A percentile compares a stretch with the other conserved stretches of the same genome.
These are phyloP conservation scores for Coptotermes formosanus DNA, from an alignment of 1,140 invertebrate genomes.

Conservation along the genomic window DNA sequence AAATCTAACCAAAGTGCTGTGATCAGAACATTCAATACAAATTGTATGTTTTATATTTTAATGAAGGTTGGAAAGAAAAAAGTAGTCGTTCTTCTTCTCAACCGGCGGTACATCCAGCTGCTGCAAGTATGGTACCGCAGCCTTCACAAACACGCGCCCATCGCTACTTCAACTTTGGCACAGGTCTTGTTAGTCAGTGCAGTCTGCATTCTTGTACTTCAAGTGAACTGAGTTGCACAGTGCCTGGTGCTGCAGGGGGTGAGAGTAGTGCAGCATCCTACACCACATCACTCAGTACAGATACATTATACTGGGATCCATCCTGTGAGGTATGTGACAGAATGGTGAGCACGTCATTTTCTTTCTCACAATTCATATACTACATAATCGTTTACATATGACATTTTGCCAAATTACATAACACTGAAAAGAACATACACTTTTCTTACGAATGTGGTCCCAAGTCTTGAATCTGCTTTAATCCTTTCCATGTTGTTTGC, in stretches of 20 bases:
- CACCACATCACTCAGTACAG: constrained; percentile 78
- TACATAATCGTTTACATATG: too few relatives aligned
- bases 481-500: too few relatives aligned
- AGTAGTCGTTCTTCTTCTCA: background rate
- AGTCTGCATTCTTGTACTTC: constrained; percentile 78
- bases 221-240: constrained; percentile 58
- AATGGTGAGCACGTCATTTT: constrained; percentile 20
- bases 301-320: constrained; percentile 78
- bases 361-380: too few relatives aligned
- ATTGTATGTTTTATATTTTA: background rate
- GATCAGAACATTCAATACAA: too few relatives aligned
- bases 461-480: too few relatives aligned
- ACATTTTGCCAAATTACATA: too few relatives aligned
- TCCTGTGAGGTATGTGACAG: constrained; percentile 32
- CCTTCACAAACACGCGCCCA: constrained; percentile 41
- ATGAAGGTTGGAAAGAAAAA: constrained; percentile 30
- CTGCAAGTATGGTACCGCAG: constrained; percentile 22
- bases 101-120: background rate
- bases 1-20: too few relatives aligned
- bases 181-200: constrained; percentile 65
- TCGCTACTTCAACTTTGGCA: constrained; percentile 57
- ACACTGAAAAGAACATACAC: too few relatives aligned
- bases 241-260: constrained; percentile 37
- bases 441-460: too few relatives aligned
- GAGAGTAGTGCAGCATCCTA: constrained; percentile 73